phyloP scores from a whole-genome alignment of 2,888 invertebrate species.

The Parnassius apollo region DNA sequence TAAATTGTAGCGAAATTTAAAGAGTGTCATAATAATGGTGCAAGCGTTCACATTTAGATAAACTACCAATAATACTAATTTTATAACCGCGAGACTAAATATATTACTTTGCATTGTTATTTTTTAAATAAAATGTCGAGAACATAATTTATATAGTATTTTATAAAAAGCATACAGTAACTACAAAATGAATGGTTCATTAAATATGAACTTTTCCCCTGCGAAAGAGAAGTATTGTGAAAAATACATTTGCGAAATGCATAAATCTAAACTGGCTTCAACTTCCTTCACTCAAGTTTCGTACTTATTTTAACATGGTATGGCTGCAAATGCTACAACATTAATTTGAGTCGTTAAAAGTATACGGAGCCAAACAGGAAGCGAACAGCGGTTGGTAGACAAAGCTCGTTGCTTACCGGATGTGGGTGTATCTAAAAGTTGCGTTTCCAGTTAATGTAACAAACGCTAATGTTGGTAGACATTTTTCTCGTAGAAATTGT shows the following conservation, averaged over 20 bases:
- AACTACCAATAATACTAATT: too few relatives aligned
- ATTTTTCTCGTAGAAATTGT: conserved; percentile 12
- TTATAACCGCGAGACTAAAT: too few relatives aligned
- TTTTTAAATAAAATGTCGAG: not conserved
- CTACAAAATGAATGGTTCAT: conserved; percentile 54
- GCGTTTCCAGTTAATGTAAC: conserved; percentile 28
- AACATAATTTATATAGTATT: conserved; percentile 23
- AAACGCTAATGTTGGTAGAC: conserved; percentile 23
- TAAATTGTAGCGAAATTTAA: too few relatives aligned
- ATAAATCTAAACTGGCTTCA: conserved; percentile 54
- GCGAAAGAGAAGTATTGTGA: conserved; percentile 46
- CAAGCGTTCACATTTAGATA: too few relatives aligned
- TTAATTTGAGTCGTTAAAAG: conserved; percentile 49
- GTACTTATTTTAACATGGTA: conserved; percentile 34
- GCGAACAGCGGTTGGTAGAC: conserved; percentile 48
- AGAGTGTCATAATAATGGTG: too few relatives aligned
- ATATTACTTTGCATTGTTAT: too few relatives aligned
- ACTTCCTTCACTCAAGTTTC: conserved; percentile 29
- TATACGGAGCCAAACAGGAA: conserved; percentile 46
- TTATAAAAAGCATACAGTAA: conserved; percentile 26
- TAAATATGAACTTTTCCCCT: conserved; percentile 50
- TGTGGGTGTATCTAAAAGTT: conserved; percentile 39
- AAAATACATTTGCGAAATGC: conserved; percentile 63
- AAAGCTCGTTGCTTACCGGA: conserved; percentile 53
- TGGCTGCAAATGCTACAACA: conserved; percentile 32